Base-by-base conservation (phyloP, 2,113 vertebrate species). In the Siniperca chuatsi region DNA sequence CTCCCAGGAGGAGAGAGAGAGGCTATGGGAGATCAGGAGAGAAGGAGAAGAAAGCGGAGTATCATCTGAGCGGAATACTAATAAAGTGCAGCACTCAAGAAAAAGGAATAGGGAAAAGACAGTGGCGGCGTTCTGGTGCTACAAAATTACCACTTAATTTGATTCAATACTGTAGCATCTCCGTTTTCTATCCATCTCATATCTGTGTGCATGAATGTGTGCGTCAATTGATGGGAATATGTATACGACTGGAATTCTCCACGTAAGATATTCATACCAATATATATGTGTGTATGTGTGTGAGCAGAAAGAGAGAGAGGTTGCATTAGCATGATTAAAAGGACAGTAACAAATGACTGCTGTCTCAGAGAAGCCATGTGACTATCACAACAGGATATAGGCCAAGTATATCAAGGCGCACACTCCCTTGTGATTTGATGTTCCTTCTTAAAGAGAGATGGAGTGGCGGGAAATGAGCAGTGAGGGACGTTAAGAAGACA, bases 291-390 rank as follows among this genome's bases (percentile, higher is more conserved):
- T 15, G 35, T 35, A 54, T 33, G 75, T 29, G n/a, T 25, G 78
- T 35, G 71, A 68, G 50, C 23, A 25, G 40, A 67, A 4, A 58
- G 52, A 37, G 15, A 75, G 35, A 57, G 78, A 23, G 82, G 72
- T 86, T 87, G 93, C 90, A 94, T 94, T 94, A 92, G 90, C 87
- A 92, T 95, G 95, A 95, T 95, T 94, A 94, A 95, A 95, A 94
- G 79, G 90, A 92, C 93, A 91, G 94, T 93, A 92, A 94, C 92
- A 94, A 95, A 95, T 89, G 93, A 86, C 89, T 94, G 87, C 82
- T 82, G 90, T 93, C 91, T 93, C 84, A 6, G 75, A 57, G 80
- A 90, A 92, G 91, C 88, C 91, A 93, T 90, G 87, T 93, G 93
- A 95, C 93, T 73, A 81, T 88, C 87, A 86, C 68, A 83, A 83